phyloP scores from a whole-genome alignment of 2,888 invertebrate genomes.

The Ctena decussata region DNA sequence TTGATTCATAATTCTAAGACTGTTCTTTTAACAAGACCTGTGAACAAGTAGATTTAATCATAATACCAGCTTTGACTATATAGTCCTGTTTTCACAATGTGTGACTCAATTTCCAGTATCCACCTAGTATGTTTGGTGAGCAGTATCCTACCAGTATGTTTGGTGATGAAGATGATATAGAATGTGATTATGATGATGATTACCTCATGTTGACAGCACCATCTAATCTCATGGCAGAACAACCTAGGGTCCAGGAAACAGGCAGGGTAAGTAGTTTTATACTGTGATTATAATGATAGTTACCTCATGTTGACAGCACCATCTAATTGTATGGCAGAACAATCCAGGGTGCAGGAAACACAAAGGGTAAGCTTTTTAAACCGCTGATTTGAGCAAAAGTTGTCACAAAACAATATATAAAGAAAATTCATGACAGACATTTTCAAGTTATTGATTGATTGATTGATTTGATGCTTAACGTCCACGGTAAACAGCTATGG shows the following conservation, averaged over 20 bases:
- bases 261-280: too few relatives aligned
- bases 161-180: slow-evolving; percentile 86
- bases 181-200: slow-evolving; percentile 80
- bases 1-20: too few relatives aligned
- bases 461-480: too few relatives aligned
- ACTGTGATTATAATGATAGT: slow-evolving; percentile 78
- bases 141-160: slow-evolving; percentile 77
- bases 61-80: too few relatives aligned
- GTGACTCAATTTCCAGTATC: slow-evolving; percentile 20
- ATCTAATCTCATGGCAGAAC: background rate
- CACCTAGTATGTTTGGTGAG: slow-evolving; percentile 80
- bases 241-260: background rate
- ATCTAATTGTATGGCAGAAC: background rate
- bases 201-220: slow-evolving; percentile 1
- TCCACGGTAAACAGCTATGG: too few relatives aligned
- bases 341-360: background rate
- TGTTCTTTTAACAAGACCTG: too few relatives aligned
- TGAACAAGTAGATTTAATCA: too few relatives aligned
- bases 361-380: background rate
- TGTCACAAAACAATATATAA: too few relatives aligned
- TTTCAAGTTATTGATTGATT: too few relatives aligned
- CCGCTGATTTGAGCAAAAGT: too few relatives aligned
- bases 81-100: background rate
- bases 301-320: slow-evolving; percentile 1
- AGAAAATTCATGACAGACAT: too few relatives aligned